Evolutionary conservation across 2,888 invertebrate genomes (phyloP), one percentile per base, ranked within the genome.

Genomic region (Hypsopygia costalis): DNA sequence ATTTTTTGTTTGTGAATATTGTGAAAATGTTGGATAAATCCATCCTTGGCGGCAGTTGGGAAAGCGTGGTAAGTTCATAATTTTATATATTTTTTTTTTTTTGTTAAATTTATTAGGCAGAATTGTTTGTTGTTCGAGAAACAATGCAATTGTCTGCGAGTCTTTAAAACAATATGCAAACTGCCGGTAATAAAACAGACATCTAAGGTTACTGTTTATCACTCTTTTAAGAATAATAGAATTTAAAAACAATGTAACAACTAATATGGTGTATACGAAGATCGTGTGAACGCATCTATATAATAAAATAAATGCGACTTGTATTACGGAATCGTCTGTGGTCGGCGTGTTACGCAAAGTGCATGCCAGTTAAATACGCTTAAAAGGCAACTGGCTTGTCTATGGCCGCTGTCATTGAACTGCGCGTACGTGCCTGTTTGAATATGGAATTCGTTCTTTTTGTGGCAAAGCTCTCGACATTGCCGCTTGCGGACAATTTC

Each of bases 51-150:
- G 83, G 82, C 62, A 88, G 88, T 70, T 87, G 85, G 88, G 88
- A 88, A 63, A 88, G 87, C 59, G 85, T 88, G 76, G 87, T 88
- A 71, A 81, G 88, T 83, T 52, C n/a, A n/a, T n/a, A n/a, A n/a
- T n/a, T n/a, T n/a, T n/a, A n/a, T n/a, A n/a, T 30, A 28, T 50
- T 28, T n/a, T 11, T 34, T 27, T 37, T 34, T 1, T n/a, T n/a
- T n/a, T n/a, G n/a, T n/a, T n/a, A n/a, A n/a, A n/a, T n/a, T n/a
- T n/a, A n/a, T n/a, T n/a, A n/a, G n/a, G n/a, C n/a, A n/a, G n/a
- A n/a, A n/a, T n/a, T n/a, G n/a, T n/a, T n/a, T n/a, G n/a, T n/a
- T n/a, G n/a, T n/a, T n/a, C n/a, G n/a, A n/a, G n/a, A n/a, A n/a
- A n/a, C n/a, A n/a, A n/a, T n/a, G n/a, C n/a, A n/a, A n/a, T n/a